Evolutionary conservation across 1,140 invertebrate genomes (phyloP), one percentile per base, ranked within the genome.

Genomic region (Tetranychus urticae): DNA sequence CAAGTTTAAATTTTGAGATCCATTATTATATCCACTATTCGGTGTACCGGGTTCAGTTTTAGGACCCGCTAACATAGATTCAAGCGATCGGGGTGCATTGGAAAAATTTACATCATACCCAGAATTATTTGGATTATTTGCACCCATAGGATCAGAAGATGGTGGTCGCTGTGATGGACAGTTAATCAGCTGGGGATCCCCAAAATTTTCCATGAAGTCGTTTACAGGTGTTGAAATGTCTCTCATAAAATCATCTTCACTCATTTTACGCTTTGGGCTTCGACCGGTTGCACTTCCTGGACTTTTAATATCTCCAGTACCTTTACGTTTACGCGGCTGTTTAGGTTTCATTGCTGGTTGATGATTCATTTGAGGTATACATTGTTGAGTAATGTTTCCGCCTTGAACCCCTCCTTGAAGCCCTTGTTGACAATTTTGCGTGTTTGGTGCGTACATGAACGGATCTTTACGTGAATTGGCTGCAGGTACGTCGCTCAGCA

Each of bases 221-320:
- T 33, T 47, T 56, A 65, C 63, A n/a, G 62, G 61, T 8, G 61
- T 65, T 14, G 61, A 60, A 14, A 64, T 42, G 56, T 67, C 66
- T 31, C 62, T 61, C 31, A 34, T 14, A 37, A 59, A 59, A 47
- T 69, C 69, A 58, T 71, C 70, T 61, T 70, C 69, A 56, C 66
- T 66, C 35, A 67, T n/a, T 62, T 71, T 69, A 50, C 70, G 69
- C 59, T 74, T 74, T 7, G 73, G 72, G 64, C 71, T 74, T 45
- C 69, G 67, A 5, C 71, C 70, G n/a, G 62, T 64, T 12, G 64
- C 60, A 58, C 62, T 65, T 12, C 64, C 61, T 10, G 65, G 65
- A 59, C 65, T 65, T 50, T 61, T 55, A 48, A 42, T 57, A 45
- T 42, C 57, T 13, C 48, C 60, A 35, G 66, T 64, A 47, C 57